Evolutionary conservation across 2,888 invertebrate species (phyloP).

Genomic region (Volucella inflata): DNA sequence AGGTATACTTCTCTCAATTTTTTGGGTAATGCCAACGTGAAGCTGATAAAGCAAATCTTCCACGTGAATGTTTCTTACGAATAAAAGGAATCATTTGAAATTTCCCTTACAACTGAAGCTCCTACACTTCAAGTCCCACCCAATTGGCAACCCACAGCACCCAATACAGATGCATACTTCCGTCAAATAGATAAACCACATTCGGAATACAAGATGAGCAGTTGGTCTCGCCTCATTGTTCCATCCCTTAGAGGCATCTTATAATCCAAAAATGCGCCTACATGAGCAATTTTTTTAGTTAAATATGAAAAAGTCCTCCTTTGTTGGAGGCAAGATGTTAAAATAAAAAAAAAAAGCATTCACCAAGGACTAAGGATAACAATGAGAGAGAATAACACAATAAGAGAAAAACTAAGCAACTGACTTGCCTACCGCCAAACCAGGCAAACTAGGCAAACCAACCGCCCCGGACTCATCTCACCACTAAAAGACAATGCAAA

Average conservation of each 20-base stretch:
- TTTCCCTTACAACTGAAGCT: not conserved
- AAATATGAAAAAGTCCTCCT: constrained; percentile 4
- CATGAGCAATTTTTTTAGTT: constrained; percentile 48
- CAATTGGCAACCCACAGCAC: constrained; percentile 16
- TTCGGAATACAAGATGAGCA: constrained; percentile 63
- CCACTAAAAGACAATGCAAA: constrained; percentile 70
- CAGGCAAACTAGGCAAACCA: not conserved
- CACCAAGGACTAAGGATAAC: constrained; percentile 64
- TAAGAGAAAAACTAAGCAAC: constrained; percentile 38
- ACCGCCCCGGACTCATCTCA: constrained; percentile 26
- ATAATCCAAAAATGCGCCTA: constrained; percentile 62
- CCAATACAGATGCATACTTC: constrained; percentile 55
- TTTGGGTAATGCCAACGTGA: not conserved
- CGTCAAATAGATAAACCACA: constrained; percentile 67
- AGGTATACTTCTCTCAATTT: no score
- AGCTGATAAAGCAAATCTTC: constrained; percentile 14
- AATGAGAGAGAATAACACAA: constrained; percentile 37
- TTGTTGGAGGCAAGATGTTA: constrained; percentile 65
- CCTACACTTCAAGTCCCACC: not conserved
- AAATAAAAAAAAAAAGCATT: constrained; percentile 35
- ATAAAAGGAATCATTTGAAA: not conserved
- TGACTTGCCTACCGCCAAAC: not conserved
- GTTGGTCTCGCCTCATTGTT: constrained; percentile 1
- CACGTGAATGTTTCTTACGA: not conserved
- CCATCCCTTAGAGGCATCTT: constrained; percentile 56